Evolutionary conservation across 2,797 vertebrate genomes (phyloP).

Genomic region (Halcyon smyrnensis): DNA sequence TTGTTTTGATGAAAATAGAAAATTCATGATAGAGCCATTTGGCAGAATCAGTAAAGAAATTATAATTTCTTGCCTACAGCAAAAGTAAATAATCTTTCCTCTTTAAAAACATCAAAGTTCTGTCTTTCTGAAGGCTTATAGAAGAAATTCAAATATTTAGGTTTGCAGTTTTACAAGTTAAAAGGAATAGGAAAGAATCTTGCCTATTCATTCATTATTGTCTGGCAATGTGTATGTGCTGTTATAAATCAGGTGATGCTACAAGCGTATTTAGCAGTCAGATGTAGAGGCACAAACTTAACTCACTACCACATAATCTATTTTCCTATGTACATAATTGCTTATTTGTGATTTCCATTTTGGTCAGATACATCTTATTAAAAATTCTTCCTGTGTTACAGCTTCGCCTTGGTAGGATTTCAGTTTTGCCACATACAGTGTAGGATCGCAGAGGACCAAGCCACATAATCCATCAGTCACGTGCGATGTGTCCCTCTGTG

Average conservation of each 20-base stretch:
- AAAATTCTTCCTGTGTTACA: neutral
- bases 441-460: neutral
- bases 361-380: neutral
- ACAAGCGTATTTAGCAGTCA: neutral
- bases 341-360: neutral
- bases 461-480: neutral
- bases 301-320: rapidly evolving
- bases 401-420: neutral
- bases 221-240: neutral
- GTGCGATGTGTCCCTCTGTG: neutral
- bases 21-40: neutral
- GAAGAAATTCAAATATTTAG: slow-evolving; percentile 63
- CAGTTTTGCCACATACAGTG: neutral
- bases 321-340: neutral
- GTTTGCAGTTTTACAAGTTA: slow-evolving; percentile 26
- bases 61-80: slow-evolving; percentile 62
- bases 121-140: slow-evolving; percentile 45
- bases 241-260: slow-evolving; percentile 20
- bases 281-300: neutral
- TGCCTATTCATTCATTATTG: neutral
- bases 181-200: slow-evolving; percentile 35
- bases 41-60: slow-evolving; percentile 67
- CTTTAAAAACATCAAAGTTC: slow-evolving; percentile 69
- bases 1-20: slow-evolving; percentile 54
- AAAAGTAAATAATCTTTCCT: slow-evolving; percentile 47